Evolutionary conservation across 2,113 vertebrate genomes (phyloP).

Genomic region (Campylorhamphus procurvoides): DNA sequence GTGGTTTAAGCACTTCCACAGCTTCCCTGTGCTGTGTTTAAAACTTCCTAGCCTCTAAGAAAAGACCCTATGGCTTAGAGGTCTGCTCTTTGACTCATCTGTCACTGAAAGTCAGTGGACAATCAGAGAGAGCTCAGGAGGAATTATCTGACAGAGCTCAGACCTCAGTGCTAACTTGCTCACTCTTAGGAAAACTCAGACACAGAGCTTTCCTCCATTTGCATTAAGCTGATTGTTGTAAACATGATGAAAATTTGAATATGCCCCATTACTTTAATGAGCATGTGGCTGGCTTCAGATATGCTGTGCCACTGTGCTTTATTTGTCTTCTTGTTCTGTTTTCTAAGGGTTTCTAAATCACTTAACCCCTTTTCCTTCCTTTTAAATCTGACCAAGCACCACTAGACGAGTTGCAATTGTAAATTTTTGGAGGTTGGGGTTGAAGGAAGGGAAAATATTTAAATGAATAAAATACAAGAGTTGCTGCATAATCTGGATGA

Average conservation of each 20-base stretch:
- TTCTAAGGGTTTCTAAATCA: neutral
- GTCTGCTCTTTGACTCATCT: neutral
- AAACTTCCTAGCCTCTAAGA: neutral
- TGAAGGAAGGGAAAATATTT: neutral
- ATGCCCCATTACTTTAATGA: neutral
- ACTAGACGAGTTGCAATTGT: neutral
- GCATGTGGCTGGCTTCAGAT: neutral
- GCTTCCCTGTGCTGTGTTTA: neutral
- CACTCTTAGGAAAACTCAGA: neutral
- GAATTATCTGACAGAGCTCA: neutral
- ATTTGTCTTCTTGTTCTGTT: neutral
- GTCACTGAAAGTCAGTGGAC: neutral
- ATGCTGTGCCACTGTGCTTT: neutral
- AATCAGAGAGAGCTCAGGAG: neutral
- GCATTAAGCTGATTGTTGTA: neutral
- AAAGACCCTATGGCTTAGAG: neutral
- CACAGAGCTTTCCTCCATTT: neutral
- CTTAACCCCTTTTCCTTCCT: neutral
- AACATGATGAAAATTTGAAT: neutral
- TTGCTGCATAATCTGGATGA: neutral
- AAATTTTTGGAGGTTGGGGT: rapidly evolving
- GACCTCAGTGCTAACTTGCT: neutral
- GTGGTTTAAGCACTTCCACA: neutral
- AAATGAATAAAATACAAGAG: neutral
- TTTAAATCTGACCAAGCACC: neutral